A percentile compares a stretch with the other conserved stretches of the same genome.
These are phyloP conservation scores for Cyanoramphus novaezelandiae DNA, from an alignment of 2,113 vertebrate species.

Conservation along the genomic window DNA sequence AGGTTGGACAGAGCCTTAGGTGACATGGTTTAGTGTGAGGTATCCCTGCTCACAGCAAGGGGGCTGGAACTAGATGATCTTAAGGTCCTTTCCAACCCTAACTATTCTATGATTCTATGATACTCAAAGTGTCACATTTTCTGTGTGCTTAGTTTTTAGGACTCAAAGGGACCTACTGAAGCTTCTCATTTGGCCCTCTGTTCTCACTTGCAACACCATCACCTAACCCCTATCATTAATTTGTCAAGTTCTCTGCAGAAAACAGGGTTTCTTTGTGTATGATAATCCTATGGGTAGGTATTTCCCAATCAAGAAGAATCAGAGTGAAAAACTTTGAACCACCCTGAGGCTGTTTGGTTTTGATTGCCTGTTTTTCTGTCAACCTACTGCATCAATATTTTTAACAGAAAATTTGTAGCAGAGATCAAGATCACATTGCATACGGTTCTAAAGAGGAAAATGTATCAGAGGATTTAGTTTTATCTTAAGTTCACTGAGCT, in stretches of 20 bases:
- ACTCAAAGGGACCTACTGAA: neutral
- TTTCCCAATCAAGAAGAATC: neutral
- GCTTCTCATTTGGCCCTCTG: neutral
- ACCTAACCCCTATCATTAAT: neutral
- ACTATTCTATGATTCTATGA: too few species aligned
- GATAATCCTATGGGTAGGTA: neutral
- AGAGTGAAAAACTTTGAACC: neutral
- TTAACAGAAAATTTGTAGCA: neutral
- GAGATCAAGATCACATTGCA: neutral
- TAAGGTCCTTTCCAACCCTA: too few species aligned
- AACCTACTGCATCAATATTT: neutral
- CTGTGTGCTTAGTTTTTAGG: neutral
- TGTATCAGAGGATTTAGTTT: neutral
- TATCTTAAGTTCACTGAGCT: neutral
- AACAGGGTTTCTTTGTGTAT: neutral
- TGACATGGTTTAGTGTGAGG: too few species aligned
- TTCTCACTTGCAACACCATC: neutral
- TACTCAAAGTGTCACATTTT: neutral
- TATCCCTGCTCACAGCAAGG: too few species aligned
- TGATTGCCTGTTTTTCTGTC: neutral
- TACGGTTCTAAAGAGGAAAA: neutral
- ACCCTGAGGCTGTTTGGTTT: neutral
- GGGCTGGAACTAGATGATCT: too few species aligned
- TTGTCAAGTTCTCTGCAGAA: neutral
- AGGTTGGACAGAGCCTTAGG: too few species aligned